These are phyloP conservation scores for Xiphophorus hellerii DNA, from an alignment of 2,113 vertebrate species.

Conservation along the genomic window DNA sequence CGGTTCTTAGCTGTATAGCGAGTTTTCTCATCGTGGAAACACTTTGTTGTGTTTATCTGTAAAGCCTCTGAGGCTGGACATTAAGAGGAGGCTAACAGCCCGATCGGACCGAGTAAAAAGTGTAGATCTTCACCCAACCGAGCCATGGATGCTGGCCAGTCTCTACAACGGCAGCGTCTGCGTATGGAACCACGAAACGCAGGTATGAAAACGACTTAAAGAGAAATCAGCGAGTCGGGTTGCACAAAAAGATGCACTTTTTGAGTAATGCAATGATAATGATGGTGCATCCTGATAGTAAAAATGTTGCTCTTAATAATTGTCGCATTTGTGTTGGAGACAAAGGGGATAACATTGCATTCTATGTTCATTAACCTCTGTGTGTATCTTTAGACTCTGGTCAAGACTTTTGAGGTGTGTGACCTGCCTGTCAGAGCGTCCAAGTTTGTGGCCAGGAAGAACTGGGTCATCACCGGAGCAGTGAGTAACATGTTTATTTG, in stretches of 20 bases:
- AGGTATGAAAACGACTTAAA: conserved; percentile 76
- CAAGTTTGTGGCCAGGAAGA: conserved; percentile 98
- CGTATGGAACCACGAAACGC: conserved; percentile 98
- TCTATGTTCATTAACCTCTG: not conserved
- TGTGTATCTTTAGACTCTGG: conserved; percentile 84
- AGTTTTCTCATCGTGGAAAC: not conserved
- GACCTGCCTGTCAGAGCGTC: conserved; percentile 98
- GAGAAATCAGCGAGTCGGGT: not conserved
- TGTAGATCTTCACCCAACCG: conserved; percentile 95
- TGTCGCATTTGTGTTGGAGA: too few species aligned
- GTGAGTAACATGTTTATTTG: conserved; percentile 78
- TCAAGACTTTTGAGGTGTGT: conserved; percentile 99
- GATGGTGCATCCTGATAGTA: not conserved
- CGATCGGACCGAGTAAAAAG: conserved; percentile 98
- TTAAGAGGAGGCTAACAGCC: conserved; percentile 95
- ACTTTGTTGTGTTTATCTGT: not conserved
- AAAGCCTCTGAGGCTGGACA: conserved; percentile 97
- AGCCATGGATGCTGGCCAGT: conserved; percentile 99
- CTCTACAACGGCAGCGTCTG: conserved; percentile 98
- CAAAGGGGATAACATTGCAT: too few species aligned
- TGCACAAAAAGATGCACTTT: not conserved
- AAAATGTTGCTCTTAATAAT: too few species aligned
- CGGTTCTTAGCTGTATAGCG: too few species aligned
- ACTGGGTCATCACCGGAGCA: conserved; percentile 98
- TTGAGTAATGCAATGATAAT: not conserved